phyloP scores from a whole-genome alignment of 2,113 vertebrate species.

The Phalacrocorax carbo region DNA sequence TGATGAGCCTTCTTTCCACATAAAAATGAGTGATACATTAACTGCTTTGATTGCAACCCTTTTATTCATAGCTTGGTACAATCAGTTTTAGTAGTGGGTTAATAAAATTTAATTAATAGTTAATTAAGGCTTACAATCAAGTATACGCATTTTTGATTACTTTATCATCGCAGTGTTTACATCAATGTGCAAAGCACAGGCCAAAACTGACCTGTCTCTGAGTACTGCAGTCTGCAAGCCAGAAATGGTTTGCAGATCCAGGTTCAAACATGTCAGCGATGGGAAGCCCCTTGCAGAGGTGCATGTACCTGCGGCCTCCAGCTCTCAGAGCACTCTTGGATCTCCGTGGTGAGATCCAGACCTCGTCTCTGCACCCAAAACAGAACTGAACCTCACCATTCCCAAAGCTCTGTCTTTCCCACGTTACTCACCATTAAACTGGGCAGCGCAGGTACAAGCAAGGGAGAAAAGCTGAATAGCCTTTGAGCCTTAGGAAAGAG shows the following conservation, averaged over 20 bases:
- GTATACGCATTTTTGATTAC: constrained; percentile 17
- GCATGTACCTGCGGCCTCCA: not conserved
- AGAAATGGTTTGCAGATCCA: not conserved
- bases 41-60: not conserved
- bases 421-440: no score
- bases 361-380: not conserved
- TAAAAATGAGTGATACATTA: constrained; percentile 41
- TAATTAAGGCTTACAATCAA: constrained; percentile 52
- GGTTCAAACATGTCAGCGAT: not conserved
- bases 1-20: not conserved
- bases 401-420: not conserved
- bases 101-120: constrained; percentile 64
- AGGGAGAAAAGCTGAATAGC: not conserved
- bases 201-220: not conserved
- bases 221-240: not conserved
- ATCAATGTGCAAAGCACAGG: not conserved
- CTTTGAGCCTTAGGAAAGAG: not conserved
- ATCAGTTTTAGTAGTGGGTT: constrained; percentile 40
- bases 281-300: not conserved
- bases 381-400: not conserved
- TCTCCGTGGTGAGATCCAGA: not conserved
- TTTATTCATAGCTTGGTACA: not conserved
- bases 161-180: constrained; percentile 15
- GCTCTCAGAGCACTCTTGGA: not conserved
- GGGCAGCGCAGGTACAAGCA: not conserved